phyloP scores from a whole-genome alignment of 2,113 vertebrate species.

The Nicator chloris region DNA sequence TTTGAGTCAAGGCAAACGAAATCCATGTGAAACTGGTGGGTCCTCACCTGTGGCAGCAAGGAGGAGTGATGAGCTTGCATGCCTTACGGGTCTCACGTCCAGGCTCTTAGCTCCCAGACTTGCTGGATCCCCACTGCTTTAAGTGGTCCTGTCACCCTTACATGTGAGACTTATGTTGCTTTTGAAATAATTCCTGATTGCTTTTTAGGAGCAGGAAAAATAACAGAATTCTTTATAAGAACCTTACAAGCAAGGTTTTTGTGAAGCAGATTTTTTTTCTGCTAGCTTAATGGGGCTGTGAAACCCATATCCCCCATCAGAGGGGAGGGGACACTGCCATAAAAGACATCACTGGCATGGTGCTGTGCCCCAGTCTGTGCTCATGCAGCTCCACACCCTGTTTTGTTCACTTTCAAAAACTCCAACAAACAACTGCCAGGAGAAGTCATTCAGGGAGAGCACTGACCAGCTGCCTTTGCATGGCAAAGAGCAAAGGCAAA shows the following conservation, averaged over 20 bases:
- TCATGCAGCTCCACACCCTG: neutral
- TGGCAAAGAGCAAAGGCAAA: neutral
- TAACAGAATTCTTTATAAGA: neutral
- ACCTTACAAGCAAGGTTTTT: neutral
- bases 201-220: neutral
- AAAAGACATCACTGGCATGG: fast-evolving
- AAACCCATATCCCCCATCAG: neutral
- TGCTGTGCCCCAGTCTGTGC: neutral
- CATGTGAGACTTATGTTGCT: neutral
- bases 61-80: fast-evolving
- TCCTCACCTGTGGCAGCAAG: neutral
- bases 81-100: neutral
- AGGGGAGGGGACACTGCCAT: fast-evolving
- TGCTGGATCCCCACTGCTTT: neutral
- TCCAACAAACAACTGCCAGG: neutral
- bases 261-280: neutral
- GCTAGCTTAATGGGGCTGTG: neutral
- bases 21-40: neutral
- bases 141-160: too few relatives aligned
- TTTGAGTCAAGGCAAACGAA: neutral
- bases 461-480: neutral
- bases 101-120: neutral
- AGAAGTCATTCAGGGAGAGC: neutral
- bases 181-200: neutral
- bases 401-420: neutral